A percentile compares a stretch with the other conserved stretches of the same genome.
Evolutionary conservation across 2,113 vertebrate genomes (phyloP).

Genomic region (Aptenodytes forsteri): DNA sequence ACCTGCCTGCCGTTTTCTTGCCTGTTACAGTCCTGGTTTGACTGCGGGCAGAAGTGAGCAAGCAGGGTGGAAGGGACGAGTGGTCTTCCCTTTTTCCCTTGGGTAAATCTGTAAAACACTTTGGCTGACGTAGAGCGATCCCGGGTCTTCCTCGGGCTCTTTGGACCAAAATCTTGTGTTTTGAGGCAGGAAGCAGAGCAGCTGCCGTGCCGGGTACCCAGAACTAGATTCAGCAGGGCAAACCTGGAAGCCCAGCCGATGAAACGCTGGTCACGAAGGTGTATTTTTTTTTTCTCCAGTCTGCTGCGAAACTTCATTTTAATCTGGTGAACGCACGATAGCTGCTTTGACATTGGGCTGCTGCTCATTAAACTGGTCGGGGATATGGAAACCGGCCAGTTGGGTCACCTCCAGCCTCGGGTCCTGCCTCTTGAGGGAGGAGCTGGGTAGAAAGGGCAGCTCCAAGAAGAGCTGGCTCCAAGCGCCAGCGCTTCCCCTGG

Average conservation of each 20-base stretch:
- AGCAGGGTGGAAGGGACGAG: neutral
- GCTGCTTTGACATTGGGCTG: neutral
- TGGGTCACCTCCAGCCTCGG: neutral
- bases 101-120: neutral
- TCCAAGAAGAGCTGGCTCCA: neutral
- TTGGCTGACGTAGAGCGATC: neutral
- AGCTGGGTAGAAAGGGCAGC: neutral
- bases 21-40: neutral
- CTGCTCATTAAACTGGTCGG: neutral
- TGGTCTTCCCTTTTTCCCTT: accelerated
- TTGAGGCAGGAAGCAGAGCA: accelerated
- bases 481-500: neutral
- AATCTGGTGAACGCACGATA: accelerated
- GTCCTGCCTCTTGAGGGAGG: neutral
- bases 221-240: neutral
- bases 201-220: accelerated
- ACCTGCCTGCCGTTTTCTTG: neutral
- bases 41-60: neutral
- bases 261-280: accelerated
- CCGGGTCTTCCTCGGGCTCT: neutral
- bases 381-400: neutral
- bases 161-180: neutral
- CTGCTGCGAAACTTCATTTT: neutral
- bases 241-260: neutral
- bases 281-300: neutral